These are phyloP conservation scores for Trachops cirrhosus DNA, from an alignment of 2,797 vertebrate genomes.

Conservation along the genomic window DNA sequence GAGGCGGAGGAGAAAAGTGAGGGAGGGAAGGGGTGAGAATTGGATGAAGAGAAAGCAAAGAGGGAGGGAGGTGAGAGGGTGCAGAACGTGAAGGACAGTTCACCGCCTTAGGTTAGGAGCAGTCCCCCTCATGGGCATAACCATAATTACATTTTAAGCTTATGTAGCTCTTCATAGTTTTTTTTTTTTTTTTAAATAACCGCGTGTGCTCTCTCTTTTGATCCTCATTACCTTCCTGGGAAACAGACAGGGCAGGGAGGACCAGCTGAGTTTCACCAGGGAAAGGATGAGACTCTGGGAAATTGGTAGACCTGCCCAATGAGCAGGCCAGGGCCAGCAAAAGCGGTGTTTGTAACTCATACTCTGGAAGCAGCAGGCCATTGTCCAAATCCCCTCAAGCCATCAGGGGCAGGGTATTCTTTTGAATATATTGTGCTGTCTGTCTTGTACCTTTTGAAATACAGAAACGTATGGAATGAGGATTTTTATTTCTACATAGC, in stretches of 20 bases:
- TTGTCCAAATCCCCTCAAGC: not conserved
- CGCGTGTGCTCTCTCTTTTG: not conserved
- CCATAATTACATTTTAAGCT: not conserved
- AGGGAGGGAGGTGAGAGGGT: not conserved
- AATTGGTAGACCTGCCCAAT: not conserved
- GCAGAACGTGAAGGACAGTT: accelerated
- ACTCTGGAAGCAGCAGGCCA: not conserved
- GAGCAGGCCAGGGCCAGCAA: not conserved
- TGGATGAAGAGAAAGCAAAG: not conserved
- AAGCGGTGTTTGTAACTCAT: not conserved
- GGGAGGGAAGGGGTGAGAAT: not conserved
- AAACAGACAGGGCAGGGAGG: not conserved
- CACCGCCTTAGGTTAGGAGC: not conserved
- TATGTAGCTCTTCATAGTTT: not conserved
- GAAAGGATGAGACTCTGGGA: not conserved
- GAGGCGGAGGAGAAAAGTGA: constrained; percentile 47
- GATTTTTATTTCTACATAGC: constrained; percentile 27
- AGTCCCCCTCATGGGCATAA: not conserved
- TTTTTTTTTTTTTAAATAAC: not conserved
- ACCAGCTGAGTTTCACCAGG: not conserved
- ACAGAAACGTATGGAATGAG: not conserved
- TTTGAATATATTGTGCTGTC: not conserved
- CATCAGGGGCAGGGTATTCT: not conserved
- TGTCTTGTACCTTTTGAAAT: not conserved
- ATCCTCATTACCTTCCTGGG: constrained; percentile 2